Percentiles rank a stretch among this genome's conserved stretches.
phyloP scores from a whole-genome alignment of 1,140 invertebrate species.

The Neodiprion pinetum region DNA sequence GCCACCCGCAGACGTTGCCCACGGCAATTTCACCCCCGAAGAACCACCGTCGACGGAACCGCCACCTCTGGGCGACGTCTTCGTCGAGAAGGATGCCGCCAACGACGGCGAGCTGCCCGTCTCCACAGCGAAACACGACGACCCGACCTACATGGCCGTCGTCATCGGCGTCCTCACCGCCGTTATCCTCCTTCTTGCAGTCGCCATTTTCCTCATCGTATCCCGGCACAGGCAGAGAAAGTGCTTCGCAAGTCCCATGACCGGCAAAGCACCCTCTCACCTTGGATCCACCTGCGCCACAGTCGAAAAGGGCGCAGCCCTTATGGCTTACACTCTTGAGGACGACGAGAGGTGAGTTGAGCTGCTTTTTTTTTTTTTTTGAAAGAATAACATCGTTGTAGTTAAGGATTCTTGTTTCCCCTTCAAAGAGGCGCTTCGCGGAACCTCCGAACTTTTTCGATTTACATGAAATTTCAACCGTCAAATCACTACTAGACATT shows the following conservation, averaged over 20 bases:
- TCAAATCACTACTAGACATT: too few relatives aligned
- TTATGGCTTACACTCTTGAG: constrained; percentile 60
- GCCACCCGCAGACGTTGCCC: constrained; percentile 66
- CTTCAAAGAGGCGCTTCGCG: too few relatives aligned
- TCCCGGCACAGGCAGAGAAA: constrained; percentile 80
- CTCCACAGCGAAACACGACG: constrained; percentile 73
- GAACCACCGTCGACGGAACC: constrained; percentile 56
- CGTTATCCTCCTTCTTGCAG: constrained; percentile 76
- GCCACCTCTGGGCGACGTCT: constrained; percentile 61
- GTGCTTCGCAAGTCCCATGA: constrained; percentile 76
- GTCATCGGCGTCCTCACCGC: constrained; percentile 82
- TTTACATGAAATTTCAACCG: too few relatives aligned
- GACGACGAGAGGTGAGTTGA: constrained; percentile 54
- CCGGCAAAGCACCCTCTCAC: constrained; percentile 66
- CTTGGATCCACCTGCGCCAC: constrained; percentile 62
- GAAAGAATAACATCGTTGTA: too few relatives aligned
- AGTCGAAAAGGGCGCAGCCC: constrained; percentile 59
- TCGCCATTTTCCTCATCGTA: constrained; percentile 79
- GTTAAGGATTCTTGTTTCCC: too few relatives aligned
- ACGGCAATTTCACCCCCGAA: constrained; percentile 76
- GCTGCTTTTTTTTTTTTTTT: too few relatives aligned
- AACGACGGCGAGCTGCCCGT: constrained; percentile 63
- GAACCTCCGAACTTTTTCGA: too few relatives aligned
- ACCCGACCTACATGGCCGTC: constrained; percentile 80
- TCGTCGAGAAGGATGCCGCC: constrained; percentile 61